Conservation (phyloP, 1,140 invertebrate species). For the Liolophura sinensis region DNA sequence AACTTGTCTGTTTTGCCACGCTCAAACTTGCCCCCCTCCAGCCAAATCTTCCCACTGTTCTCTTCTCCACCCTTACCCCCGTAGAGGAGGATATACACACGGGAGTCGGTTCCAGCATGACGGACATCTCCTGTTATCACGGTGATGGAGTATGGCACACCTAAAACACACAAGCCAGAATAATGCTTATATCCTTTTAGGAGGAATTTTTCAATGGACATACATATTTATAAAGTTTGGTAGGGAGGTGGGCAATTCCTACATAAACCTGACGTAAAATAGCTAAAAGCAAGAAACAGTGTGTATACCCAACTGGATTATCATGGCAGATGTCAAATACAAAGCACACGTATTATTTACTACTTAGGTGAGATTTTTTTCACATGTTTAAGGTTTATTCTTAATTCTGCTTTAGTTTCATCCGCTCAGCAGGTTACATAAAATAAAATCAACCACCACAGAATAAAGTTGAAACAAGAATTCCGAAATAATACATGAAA, state of each 20-base stretch:
- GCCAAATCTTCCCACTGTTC: slow-evolving; percentile 56
- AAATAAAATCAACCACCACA: too few species aligned
- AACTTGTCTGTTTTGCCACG: slow-evolving; percentile 51
- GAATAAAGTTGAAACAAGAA: too few species aligned
- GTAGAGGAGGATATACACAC: slow-evolving; percentile 54
- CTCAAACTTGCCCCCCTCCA: slow-evolving; percentile 52
- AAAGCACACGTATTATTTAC: too few species aligned
- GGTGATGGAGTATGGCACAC: slow-evolving; percentile 54
- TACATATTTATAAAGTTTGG: background rate
- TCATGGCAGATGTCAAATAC: too few species aligned
- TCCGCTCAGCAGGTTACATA: too few species aligned
- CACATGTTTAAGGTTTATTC: too few species aligned
- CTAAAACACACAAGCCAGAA: slow-evolving; percentile 26
- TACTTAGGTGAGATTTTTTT: too few species aligned
- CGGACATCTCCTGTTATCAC: slow-evolving; percentile 52
- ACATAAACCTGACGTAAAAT: too few species aligned
- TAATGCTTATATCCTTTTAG: background rate
- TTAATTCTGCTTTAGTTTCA: too few species aligned
- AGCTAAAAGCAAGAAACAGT: too few species aligned
- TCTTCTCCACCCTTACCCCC: slow-evolving; percentile 44
- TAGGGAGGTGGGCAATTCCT: background rate
- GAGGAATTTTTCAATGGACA: background rate
- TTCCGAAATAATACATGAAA: too few species aligned
- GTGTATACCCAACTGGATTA: too few species aligned
- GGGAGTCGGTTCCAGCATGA: slow-evolving; percentile 53